phyloP scores from a whole-genome alignment of 1,140 invertebrate species.

The Meteorus sp. region DNA sequence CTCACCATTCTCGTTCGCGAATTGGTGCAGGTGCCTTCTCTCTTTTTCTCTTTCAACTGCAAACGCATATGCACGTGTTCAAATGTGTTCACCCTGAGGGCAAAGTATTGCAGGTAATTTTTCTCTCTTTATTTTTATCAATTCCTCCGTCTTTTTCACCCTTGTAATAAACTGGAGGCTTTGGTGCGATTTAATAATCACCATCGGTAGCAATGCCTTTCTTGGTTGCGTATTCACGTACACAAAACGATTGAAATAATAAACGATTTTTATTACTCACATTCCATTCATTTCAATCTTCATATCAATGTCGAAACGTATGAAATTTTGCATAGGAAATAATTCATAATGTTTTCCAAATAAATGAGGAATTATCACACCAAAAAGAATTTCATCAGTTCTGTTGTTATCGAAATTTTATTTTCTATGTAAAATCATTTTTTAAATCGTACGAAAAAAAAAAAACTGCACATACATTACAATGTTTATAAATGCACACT shows the following conservation, averaged over 20 bases:
- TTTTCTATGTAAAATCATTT: slow-evolving; percentile 1
- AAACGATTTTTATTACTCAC: too few relatives aligned
- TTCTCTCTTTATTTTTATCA: background rate
- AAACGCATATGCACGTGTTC: background rate
- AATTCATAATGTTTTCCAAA: too few relatives aligned
- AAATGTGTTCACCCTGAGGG: slow-evolving; percentile 2
- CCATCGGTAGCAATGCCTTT: slow-evolving; percentile 1
- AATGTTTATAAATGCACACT: background rate
- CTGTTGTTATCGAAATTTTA: too few relatives aligned
- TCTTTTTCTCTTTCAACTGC: background rate
- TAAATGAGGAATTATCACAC: too few relatives aligned
- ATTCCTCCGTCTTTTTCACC: slow-evolving; percentile 10
- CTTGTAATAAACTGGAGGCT: slow-evolving; percentile 13
- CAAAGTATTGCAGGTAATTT: slow-evolving; percentile 4
- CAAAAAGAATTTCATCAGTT: slow-evolving; percentile 8
- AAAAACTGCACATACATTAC: too few relatives aligned
- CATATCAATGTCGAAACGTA: too few relatives aligned
- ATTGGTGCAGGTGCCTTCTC: slow-evolving; percentile 11
- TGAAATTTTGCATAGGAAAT: too few relatives aligned
- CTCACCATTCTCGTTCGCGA: slow-evolving; percentile 7
- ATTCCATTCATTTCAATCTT: too few relatives aligned
- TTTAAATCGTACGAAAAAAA: background rate
- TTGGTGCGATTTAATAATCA: slow-evolving; percentile 29
- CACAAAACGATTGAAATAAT: too few relatives aligned
- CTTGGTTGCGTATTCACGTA: background rate